These are phyloP conservation scores for Egretta garzetta DNA, from an alignment of 2,113 vertebrate genomes.

Conservation along the genomic window DNA sequence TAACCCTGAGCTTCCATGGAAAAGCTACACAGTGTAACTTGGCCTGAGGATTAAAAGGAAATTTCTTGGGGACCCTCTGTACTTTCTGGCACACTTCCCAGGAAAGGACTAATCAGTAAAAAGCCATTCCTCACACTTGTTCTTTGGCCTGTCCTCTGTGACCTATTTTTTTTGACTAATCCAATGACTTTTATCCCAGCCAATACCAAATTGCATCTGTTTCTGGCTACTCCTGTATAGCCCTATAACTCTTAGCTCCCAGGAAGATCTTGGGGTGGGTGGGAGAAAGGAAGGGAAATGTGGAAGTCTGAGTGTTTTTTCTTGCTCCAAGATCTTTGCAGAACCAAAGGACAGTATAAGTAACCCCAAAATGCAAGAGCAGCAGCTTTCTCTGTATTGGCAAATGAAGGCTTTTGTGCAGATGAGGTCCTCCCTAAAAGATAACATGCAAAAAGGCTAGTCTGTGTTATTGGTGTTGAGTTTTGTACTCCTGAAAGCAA, in stretches of 20 bases:
- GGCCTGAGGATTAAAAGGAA: not conserved
- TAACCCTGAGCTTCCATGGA: not conserved
- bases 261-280: not conserved
- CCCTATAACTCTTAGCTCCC: not conserved
- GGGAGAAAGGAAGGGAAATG: not conserved
- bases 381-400: not conserved
- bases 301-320: not conserved
- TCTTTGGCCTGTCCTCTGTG: conserved; percentile 26
- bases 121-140: conserved; percentile 6
- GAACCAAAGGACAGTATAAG: not conserved
- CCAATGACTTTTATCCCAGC: conserved; percentile 5
- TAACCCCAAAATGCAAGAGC: not conserved
- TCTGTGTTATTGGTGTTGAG: not conserved
- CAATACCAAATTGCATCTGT: not conserved
- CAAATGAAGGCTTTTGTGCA: not conserved
- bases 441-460: not conserved
- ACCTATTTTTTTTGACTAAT: conserved; percentile 40
- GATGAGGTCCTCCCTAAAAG: not conserved
- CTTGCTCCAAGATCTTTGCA: not conserved
- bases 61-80: conserved; percentile 14
- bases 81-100: not conserved
- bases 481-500: not conserved
- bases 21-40: not conserved
- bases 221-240: not conserved
- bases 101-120: conserved; percentile 24